Evolutionary conservation across 2,888 invertebrate genomes (phyloP).

Genomic region (Chironomus riparius): DNA sequence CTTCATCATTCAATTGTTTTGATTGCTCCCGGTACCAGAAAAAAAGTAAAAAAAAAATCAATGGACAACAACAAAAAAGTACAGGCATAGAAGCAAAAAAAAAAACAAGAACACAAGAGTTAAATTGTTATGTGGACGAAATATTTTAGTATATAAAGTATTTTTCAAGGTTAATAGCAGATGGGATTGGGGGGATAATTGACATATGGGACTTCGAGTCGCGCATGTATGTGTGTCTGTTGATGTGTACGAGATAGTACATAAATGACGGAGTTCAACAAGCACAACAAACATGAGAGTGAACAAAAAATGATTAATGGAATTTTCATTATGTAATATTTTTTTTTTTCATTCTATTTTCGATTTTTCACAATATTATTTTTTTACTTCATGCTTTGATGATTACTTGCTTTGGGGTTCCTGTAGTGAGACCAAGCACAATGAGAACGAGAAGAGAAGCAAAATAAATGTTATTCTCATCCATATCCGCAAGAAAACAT

Average conservation of each 20-base stretch:
- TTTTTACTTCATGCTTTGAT: not conserved
- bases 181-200: slow-evolving; percentile 16
- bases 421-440: not conserved
- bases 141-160: not conserved
- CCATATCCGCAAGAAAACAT: too few species aligned
- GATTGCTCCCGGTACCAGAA: not conserved
- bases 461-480: not conserved
- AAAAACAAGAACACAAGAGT: not conserved
- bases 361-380: not conserved
- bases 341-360: not conserved
- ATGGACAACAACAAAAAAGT: too few species aligned
- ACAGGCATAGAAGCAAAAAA: not conserved
- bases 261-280: too few species aligned
- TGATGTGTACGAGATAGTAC: not conserved
- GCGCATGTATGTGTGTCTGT: not conserved
- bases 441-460: not conserved
- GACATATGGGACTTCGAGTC: not conserved
- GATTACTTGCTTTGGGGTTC: not conserved
- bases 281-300: not conserved
- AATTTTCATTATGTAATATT: slow-evolving; percentile 26
- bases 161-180: slow-evolving; percentile 17
- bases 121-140: slow-evolving; percentile 5
- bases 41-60: not conserved
- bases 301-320: slow-evolving; percentile 19
- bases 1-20: slow-evolving; percentile 9